phyloP scores from a whole-genome alignment of 2,113 vertebrate genomes.

The western clawed frog (Xenopus tropicalis) region UCB_Xtro_10.0 CM004443.2:17129001-17129500 shows the following conservation, averaged over 20 bases:
- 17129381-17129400: no score
- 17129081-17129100: no score
- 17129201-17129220: conserved; percentile 50
- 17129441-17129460: no score
- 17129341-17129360: fast-evolving
- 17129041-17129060: no score
- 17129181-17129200: conserved; percentile 49
- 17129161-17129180: conserved; percentile 54
- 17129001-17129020: no score
- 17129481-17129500: no score
- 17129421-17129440: no score
- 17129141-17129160: conserved; percentile 32
- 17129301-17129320: neutral
- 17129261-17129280: conserved; percentile 47
- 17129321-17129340: neutral
- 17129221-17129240: conserved; percentile 54
- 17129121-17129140: conserved; percentile 49
- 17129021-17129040: no score
- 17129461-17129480: no score
- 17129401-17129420: no score
- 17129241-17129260: conserved; percentile 27
- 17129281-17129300: neutral
- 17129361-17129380: fast-evolving
- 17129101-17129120: no score
- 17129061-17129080: no score